A percentile compares a stretch with the other conserved stretches of the same genome.
These are phyloP conservation scores for Mesoclemmys tuberculata DNA, from an alignment of 2,113 vertebrate genomes.

Conservation along the genomic window DNA sequence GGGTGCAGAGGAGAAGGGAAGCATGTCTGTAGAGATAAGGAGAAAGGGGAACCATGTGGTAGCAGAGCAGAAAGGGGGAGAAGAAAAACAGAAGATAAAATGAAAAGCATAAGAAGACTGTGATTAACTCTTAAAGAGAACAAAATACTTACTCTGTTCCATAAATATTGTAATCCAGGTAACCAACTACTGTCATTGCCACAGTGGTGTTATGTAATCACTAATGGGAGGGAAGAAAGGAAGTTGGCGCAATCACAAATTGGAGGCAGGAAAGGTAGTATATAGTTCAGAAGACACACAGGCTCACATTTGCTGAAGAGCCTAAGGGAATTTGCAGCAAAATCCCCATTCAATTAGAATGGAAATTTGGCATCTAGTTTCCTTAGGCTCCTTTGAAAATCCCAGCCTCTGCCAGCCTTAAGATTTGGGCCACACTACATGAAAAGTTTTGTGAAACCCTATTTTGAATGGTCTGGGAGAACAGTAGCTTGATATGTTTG, in stretches of 20 bases:
- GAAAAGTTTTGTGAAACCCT: not conserved
- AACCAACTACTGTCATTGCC: not conserved
- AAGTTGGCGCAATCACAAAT: not conserved
- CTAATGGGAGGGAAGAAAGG: not conserved
- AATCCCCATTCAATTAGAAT: not conserved
- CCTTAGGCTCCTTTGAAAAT: not conserved
- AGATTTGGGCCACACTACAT: not conserved
- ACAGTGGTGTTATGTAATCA: not conserved
- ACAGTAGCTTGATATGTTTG: constrained; percentile 9
- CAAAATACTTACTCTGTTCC: not conserved
- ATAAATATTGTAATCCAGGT: not conserved
- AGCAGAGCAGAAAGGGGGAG: not conserved
- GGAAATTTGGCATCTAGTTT: not conserved
- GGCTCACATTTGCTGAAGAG: not conserved
- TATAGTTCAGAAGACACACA: not conserved
- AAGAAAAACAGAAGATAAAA: not conserved
- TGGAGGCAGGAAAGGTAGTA: not conserved
- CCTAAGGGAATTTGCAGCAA: not conserved
- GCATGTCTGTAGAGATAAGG: fast-evolving
- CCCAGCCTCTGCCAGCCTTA: not conserved
- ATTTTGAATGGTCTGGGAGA: constrained; percentile 15
- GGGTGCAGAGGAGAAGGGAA: fast-evolving
- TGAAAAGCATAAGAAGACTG: not conserved
- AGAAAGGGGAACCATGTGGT: not conserved
- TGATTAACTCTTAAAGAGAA: not conserved